A percentile compares a stretch with the other conserved stretches of the same genome.
phyloP scores from a whole-genome alignment of 2,797 vertebrate species.

The Anguilla pacifica region DNA sequence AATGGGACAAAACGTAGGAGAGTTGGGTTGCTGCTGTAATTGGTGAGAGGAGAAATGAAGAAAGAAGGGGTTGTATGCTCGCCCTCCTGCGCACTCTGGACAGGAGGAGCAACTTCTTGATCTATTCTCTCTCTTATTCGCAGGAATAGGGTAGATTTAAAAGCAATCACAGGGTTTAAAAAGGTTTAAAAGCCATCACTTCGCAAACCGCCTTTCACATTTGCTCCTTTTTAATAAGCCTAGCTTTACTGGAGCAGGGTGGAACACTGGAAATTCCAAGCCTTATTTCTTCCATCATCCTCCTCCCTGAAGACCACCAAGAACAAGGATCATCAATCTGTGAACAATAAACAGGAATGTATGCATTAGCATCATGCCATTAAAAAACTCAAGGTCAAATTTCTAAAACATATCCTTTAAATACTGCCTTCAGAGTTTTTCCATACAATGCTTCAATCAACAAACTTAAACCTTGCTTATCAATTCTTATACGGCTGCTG shows the following conservation, averaged over 20 bases:
- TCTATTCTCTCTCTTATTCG: background rate
- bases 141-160: background rate
- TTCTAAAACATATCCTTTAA: background rate
- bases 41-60: background rate
- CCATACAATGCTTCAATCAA: background rate
- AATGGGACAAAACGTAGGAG: background rate
- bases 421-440: background rate
- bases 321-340: slow-evolving; percentile 13
- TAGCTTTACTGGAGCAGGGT: background rate
- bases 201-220: background rate
- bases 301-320: slow-evolving; percentile 17
- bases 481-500: too few species aligned
- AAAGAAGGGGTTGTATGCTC: background rate
- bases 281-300: slow-evolving; percentile 17
- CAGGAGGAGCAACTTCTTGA: background rate
- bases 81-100: background rate
- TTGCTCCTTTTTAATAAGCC: background rate
- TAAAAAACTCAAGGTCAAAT: background rate
- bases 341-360: background rate
- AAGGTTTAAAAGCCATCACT: background rate
- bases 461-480: background rate
- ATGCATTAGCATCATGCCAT: background rate
- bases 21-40: background rate
- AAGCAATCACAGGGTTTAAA: background rate
- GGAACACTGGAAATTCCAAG: background rate